Percentiles rank a stretch among this genome's conserved stretches.
Evolutionary conservation across 2,797 vertebrate genomes (phyloP).

Genomic region (Sebastolobus altivelis): DNA sequence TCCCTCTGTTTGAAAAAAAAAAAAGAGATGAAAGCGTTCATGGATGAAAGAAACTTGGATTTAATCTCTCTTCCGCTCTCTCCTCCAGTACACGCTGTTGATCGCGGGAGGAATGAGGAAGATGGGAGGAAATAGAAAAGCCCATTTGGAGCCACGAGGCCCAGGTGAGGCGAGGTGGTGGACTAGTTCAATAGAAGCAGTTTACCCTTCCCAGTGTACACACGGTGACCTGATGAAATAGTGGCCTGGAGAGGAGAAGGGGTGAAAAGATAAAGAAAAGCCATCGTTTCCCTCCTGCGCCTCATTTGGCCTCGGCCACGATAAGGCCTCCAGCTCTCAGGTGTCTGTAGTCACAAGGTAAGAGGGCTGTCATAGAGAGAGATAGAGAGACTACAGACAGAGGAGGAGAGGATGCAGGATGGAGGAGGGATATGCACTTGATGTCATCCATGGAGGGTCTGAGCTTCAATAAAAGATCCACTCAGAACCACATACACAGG

Average conservation of each 20-base stretch:
- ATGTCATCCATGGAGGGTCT: background rate
- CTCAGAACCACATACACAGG: background rate
- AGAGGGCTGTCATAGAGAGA: slow-evolving; percentile 89
- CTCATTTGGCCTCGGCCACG: slow-evolving; percentile 43
- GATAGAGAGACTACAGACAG: slow-evolving; percentile 87
- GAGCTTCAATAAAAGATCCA: background rate
- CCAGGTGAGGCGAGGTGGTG: slow-evolving; percentile 41
- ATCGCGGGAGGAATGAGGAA: slow-evolving; percentile 68
- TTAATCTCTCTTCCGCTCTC: slow-evolving; percentile 82
- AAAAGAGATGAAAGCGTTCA: slow-evolving; percentile 96
- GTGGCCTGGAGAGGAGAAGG: slow-evolving; percentile 32
- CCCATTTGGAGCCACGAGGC: slow-evolving; percentile 38
- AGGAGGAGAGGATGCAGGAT: background rate
- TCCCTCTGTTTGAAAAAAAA: slow-evolving; percentile 93
- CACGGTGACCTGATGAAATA: slow-evolving; percentile 49
- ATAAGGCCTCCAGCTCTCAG: slow-evolving; percentile 57
- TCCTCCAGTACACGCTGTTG: slow-evolving; percentile 85
- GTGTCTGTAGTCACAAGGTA: slow-evolving; percentile 81
- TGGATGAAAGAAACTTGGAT: slow-evolving; percentile 97
- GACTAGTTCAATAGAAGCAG: slow-evolving; percentile 42
- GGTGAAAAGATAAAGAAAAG: slow-evolving; percentile 56
- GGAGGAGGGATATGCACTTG: slow-evolving; percentile 15
- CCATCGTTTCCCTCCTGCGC: slow-evolving; percentile 42
- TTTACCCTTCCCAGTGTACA: slow-evolving; percentile 52
- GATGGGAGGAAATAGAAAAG: slow-evolving; percentile 27